Evolutionary conservation across 1,140 invertebrate species (phyloP).

Genomic region (Dendroctonus ponderosae): DNA sequence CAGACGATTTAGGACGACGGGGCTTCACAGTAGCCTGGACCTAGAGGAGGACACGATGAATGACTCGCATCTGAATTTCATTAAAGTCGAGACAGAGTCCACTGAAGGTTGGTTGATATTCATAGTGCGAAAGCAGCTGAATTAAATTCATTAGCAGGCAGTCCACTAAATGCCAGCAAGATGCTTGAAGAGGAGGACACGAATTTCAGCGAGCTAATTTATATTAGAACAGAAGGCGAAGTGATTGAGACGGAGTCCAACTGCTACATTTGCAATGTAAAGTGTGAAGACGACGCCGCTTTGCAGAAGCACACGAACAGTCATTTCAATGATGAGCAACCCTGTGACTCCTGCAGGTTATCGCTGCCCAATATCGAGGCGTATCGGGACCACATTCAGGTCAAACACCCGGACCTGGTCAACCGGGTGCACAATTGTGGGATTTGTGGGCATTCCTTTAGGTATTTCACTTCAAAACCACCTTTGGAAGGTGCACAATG

Average conservation of each 20-base stretch:
- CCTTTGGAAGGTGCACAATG: not conserved
- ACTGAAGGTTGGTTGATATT: no score
- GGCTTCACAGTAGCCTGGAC: not conserved
- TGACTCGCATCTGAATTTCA: no score
- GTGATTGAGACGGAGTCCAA: not conserved
- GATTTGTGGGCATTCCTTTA: constrained; percentile 17
- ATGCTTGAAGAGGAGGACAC: constrained; percentile 11
- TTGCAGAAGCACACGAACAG: constrained; percentile 21
- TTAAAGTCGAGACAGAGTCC: no score
- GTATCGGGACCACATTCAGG: constrained; percentile 20
- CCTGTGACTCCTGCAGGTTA: constrained; percentile 17
- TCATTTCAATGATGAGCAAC: constrained; percentile 26
- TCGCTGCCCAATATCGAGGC: constrained; percentile 16
- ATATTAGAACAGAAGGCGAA: constrained; percentile 18
- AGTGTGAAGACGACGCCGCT: constrained; percentile 16
- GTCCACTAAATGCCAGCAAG: not conserved
- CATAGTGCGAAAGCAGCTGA: not conserved
- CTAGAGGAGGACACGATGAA: no score
- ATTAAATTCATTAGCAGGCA: not conserved
- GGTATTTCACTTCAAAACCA: constrained; percentile 1
- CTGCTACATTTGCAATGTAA: constrained; percentile 24
- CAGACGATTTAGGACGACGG: constrained; percentile 13
- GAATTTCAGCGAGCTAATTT: constrained; percentile 21
- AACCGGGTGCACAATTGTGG: constrained; percentile 17
- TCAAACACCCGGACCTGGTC: constrained; percentile 15